Conservation (phyloP, 1,140 invertebrate genomes). For the Ruditapes philippinarum region DNA sequence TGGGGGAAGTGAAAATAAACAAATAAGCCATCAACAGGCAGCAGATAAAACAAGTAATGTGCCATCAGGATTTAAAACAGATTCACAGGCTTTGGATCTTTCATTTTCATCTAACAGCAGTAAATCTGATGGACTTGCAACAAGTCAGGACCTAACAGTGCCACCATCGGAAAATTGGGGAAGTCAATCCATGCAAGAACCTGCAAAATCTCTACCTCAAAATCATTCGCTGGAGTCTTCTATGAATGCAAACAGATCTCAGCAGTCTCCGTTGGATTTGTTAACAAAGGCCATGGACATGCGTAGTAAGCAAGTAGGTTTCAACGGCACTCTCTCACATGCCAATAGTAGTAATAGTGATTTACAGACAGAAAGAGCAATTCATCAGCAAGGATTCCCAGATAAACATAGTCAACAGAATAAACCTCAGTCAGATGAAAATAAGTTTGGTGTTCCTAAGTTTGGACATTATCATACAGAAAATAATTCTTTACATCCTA, state of each 20-base stretch:
- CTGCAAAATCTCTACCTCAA: neutral
- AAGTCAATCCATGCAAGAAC: neutral
- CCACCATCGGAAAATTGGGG: neutral
- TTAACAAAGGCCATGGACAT: constrained; percentile 77
- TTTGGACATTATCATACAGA: neutral
- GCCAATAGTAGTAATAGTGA: constrained; percentile 20
- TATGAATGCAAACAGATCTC: neutral
- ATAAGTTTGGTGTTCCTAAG: neutral
- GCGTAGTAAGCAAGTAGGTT: constrained; percentile 63
- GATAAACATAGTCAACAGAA: neutral
- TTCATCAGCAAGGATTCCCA: neutral
- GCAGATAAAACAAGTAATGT: neutral
- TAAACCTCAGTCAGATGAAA: neutral
- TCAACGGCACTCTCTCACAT: constrained; percentile 36
- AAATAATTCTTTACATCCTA: neutral
- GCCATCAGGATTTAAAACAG: neutral
- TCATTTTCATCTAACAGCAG: constrained; percentile 42
- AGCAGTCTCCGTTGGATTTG: constrained; percentile 75
- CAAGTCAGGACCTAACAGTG: neutral
- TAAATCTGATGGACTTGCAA: neutral
- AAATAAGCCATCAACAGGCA: no score
- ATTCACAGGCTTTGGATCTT: constrained; percentile 11
- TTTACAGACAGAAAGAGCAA: neutral
- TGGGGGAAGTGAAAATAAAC: no score
- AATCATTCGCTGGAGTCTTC: neutral